A percentile compares a stretch with the other conserved stretches of the same genome.
phyloP scores from a whole-genome alignment of 2,113 vertebrate species.

The Oenanthe melanoleuca region DNA sequence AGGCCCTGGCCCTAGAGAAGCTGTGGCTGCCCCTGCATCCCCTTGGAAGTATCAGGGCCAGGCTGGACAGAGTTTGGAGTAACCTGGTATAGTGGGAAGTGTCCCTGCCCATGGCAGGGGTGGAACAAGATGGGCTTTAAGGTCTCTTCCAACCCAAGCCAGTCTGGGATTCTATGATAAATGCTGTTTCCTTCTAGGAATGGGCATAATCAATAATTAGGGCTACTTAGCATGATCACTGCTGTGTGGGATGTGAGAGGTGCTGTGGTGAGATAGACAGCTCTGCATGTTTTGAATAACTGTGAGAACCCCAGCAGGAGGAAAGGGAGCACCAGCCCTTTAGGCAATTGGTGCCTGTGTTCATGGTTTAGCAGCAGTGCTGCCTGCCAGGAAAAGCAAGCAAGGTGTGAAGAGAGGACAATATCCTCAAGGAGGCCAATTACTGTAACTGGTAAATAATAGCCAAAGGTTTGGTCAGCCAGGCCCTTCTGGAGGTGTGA shows the following conservation, averaged over 20 bases:
- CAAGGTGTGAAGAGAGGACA: neutral
- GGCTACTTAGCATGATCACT: neutral
- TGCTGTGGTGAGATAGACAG: neutral
- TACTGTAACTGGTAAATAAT: neutral
- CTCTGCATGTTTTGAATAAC: neutral
- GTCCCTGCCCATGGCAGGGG: neutral
- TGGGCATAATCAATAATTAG: neutral
- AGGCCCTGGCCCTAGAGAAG: neutral
- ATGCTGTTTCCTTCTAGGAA: neutral
- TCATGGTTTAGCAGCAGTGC: neutral
- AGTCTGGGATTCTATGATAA: neutral
- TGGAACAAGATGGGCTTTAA: neutral
- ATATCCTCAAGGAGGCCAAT: neutral
- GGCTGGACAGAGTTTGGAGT: fast-evolving
- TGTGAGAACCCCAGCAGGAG: neutral
- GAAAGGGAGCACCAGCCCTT: neutral
- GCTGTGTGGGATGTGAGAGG: neutral
- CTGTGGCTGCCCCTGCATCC: neutral
- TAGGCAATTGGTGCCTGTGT: neutral
- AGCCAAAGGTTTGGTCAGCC: neutral
- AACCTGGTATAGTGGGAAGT: fast-evolving
- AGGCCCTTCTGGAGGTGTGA: neutral
- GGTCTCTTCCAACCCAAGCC: neutral
- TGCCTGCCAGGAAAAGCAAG: neutral
- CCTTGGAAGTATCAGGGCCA: neutral